Evolutionary conservation across 2,888 invertebrate species (phyloP), one percentile per base, ranked within the genome.

Genomic region (Chironomus riparius): DNA sequence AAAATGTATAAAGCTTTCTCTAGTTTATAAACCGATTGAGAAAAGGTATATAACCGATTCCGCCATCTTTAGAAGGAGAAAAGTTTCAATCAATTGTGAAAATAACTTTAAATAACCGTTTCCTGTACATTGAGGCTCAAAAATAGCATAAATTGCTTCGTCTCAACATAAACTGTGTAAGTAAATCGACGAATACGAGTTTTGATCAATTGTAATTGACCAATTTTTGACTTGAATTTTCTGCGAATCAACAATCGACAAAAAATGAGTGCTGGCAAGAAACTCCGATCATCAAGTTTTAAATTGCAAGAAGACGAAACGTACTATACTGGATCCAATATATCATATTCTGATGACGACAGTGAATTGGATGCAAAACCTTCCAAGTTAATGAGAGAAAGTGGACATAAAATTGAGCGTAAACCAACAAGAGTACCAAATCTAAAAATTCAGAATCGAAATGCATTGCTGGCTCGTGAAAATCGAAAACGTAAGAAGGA

Each of bases 401-500:
- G 22, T n/a, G 5, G 12, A 18, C 24, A 78, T 15, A 79, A 80
- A 62, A 80, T 86, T 15, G 82, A 78, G 65, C 79, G 82, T 5
- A 47, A 81, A 74, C 83, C 83, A 12, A 83, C 83, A 2, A 79
- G 83, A 76, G 79, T 80, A 1, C 83, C 83, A 0, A 81, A 83
- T 79, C 82, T 83, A 74, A 82, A 83, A 76, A 80, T 83, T n/a
- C 81, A 79, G 62, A 83, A 83, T 78, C 79, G 86, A 78, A 90
- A 89, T 81, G 90, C 89, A 0, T 79, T 88, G 47, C 85, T 88
- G 82, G 90, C 90, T 1, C 83, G 89, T 3, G 87, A 88, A 79
- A 90, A 89, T 80, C 85, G 90, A 1, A 84, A 86, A 2, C 86
- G 85, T 68, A 90, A 90, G 79, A 90, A 90, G 80, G 84, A 86